Conservation (phyloP, 2,888 invertebrate species). For the Brenthis daphne region DNA sequence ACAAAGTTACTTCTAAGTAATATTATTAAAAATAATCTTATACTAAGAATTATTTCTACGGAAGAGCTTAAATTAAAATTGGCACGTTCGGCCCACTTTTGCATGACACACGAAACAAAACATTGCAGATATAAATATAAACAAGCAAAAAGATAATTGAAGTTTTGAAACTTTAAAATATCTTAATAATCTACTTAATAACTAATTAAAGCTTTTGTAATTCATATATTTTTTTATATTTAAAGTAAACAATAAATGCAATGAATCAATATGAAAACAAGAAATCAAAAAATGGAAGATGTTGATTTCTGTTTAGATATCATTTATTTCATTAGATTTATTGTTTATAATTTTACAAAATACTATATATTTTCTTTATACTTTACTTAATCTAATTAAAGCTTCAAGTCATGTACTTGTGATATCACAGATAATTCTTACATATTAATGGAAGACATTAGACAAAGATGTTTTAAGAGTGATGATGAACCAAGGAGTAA, state of each 20-base stretch:
- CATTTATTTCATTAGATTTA: slow-evolving; percentile 16
- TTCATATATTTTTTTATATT: slow-evolving; percentile 18
- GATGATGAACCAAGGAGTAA: slow-evolving; percentile 50
- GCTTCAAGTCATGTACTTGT: slow-evolving; percentile 60
- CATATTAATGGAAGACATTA: slow-evolving; percentile 73
- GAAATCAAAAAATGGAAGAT: slow-evolving; percentile 19
- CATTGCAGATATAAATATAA: slow-evolving; percentile 18
- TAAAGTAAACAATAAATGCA: slow-evolving; percentile 26
- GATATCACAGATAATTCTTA: slow-evolving; percentile 72
- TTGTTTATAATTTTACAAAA: slow-evolving; percentile 24
- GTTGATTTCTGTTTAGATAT: slow-evolving; percentile 27
- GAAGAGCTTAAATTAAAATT: slow-evolving; percentile 52
- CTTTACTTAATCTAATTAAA: slow-evolving; percentile 62
- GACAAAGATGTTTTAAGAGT: slow-evolving; percentile 37
- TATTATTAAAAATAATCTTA: slow-evolving; percentile 31
- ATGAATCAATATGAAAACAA: slow-evolving; percentile 27
- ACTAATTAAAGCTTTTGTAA: slow-evolving; percentile 65
- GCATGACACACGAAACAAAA: slow-evolving; percentile 41
- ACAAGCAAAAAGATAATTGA: slow-evolving; percentile 41
- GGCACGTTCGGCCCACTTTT: slow-evolving; percentile 76
- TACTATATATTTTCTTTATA: slow-evolving; percentile 27
- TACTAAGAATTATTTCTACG: slow-evolving; percentile 43
- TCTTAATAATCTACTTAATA: slow-evolving; percentile 43
- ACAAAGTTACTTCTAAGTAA: slow-evolving; percentile 22
- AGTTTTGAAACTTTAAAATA: slow-evolving; percentile 3